A percentile compares a stretch with the other conserved stretches of the same genome.
phyloP scores from a whole-genome alignment of 2,888 invertebrate genomes.

The Aromia moschata region DNA sequence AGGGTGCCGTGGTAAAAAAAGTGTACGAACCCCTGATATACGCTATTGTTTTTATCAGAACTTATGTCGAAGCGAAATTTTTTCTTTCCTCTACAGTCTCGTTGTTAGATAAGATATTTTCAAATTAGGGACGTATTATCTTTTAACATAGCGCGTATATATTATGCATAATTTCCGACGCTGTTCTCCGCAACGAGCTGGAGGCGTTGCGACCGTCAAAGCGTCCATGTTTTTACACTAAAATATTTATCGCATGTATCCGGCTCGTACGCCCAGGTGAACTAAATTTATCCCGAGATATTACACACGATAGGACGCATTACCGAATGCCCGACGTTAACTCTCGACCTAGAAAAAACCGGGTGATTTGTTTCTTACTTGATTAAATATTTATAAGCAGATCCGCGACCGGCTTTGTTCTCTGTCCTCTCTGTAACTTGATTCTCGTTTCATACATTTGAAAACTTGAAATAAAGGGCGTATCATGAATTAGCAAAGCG shows the following conservation, averaged over 20 bases:
- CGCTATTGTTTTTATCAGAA: too few relatives aligned
- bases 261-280: constrained; percentile 13
- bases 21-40: too few relatives aligned
- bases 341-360: constrained; percentile 13
- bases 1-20: too few relatives aligned
- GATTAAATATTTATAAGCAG: constrained; percentile 20
- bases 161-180: neutral
- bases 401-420: constrained; percentile 1
- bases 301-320: constrained; percentile 23
- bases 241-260: constrained; percentile 24
- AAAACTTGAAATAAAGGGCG: too few relatives aligned
- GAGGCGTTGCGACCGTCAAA: neutral
- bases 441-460: constrained; percentile 5
- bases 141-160: neutral
- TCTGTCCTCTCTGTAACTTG: neutral
- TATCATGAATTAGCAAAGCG: too few relatives aligned
- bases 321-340: constrained; percentile 17
- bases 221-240: constrained; percentile 12
- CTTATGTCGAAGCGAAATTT: too few relatives aligned
- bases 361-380: constrained; percentile 15
- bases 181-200: neutral
- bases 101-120: neutral
- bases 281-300: constrained; percentile 22
- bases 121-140: neutral
- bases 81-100: too few relatives aligned